Conservation (phyloP, 2,113 vertebrate genomes). For the Suncus etruscus region DNA sequence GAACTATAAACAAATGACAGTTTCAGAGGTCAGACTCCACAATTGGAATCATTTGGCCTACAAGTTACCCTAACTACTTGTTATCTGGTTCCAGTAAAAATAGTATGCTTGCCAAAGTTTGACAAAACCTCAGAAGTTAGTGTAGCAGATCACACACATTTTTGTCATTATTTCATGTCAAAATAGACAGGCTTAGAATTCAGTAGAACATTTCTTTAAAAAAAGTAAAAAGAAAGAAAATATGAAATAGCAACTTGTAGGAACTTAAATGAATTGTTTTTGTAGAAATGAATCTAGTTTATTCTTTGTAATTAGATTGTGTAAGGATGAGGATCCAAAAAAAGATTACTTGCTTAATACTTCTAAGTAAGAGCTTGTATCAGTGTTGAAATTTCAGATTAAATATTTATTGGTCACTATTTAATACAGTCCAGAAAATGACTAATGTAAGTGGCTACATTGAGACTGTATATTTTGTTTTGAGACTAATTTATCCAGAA, state of each 20-base stretch:
- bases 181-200: not conserved
- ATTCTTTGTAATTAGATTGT: not conserved
- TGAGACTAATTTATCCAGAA: conserved; percentile 65
- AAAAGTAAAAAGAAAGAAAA: conserved; percentile 18
- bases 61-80: not conserved
- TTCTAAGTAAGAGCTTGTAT: conserved; percentile 49
- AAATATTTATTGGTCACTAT: conserved; percentile 45
- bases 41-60: not conserved
- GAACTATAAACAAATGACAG: not conserved
- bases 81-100: not conserved
- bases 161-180: not conserved
- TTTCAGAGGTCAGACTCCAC: not conserved
- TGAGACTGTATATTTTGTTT: conserved; percentile 30
- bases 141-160: not conserved
- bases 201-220: not conserved
- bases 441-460: conserved; percentile 55
- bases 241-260: not conserved
- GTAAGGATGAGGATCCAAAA: not conserved
- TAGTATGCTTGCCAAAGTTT: not conserved
- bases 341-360: not conserved
- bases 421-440: not conserved
- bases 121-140: conserved; percentile 7
- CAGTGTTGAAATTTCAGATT: conserved; percentile 11
- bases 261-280: not conserved
- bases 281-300: not conserved